phyloP scores from a whole-genome alignment of 2,888 invertebrate genomes.

The Meiosimyza decipiens region DNA sequence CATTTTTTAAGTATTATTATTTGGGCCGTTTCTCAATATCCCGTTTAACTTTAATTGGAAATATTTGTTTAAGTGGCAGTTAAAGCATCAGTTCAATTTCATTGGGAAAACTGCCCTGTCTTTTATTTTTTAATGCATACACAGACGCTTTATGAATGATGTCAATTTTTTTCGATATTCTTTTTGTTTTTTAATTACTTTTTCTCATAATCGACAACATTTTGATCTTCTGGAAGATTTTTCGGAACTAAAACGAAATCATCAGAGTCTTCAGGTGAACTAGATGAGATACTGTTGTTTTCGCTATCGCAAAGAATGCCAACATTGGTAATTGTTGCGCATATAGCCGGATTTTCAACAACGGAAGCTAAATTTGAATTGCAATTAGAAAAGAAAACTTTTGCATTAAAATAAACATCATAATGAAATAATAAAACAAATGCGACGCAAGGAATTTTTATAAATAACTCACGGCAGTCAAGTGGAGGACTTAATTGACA shows the following conservation, averaged over 20 bases:
- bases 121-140: too few species aligned
- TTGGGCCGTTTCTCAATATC: too few species aligned
- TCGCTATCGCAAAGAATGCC: conserved; percentile 69
- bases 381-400: background rate
- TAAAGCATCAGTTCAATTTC: too few species aligned
- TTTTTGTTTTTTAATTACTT: conserved; percentile 47
- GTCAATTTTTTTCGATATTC: too few species aligned
- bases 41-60: too few species aligned
- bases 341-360: conserved; percentile 69
- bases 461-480: too few species aligned
- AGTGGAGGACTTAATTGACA: too few species aligned
- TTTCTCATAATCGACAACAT: conserved; percentile 60
- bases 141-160: too few species aligned
- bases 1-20: too few species aligned
- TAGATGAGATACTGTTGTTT: conserved; percentile 68
- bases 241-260: conserved; percentile 86
- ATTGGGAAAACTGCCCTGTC: too few species aligned
- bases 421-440: conserved; percentile 16
- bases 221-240: conserved; percentile 73
- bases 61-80: too few species aligned
- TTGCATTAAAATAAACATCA: background rate
- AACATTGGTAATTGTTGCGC: conserved; percentile 71
- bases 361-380: conserved; percentile 64
- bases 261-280: conserved; percentile 78
- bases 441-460: background rate